Base-by-base conservation (phyloP, 2,797 vertebrate species). In the Clarias platycephalus region DNA sequence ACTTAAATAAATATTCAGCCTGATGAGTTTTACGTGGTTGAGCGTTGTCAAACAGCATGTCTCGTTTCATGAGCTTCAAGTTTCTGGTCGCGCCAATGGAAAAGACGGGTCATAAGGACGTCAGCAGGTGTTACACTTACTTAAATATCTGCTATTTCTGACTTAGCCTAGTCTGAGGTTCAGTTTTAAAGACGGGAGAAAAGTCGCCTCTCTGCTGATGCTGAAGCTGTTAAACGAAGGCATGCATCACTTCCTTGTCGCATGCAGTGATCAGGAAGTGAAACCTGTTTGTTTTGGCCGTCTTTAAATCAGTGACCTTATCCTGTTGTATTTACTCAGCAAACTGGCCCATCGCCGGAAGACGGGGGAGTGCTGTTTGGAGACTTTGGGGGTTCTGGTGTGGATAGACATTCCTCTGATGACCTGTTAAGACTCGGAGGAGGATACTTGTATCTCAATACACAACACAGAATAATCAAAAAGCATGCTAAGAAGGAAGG, bases 231-330 rank as follows among this genome's bases (percentile, higher is more conserved):
- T 74, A 37, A 74, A 74, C 68, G 22, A 31, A 83, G 75, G 62
- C 53, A 80, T 86, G 76, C 55, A 53, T 80, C 81, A 72, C 4
- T 91, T 71, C 88, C 88, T 81, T 91, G 78, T 85, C 62, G 79
- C 85, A 79, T 87, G 26, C 87, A 67, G 90, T 7, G 90, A 93
- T 92, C 91, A 90, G 78, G 20, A 89, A 63, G 87, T 81, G 83
- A 85, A 90, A 90, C 87, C 87, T 94, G 93, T 93, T 95, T 94
- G 88, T 91, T 85, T 94, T 95, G 94, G 93, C 94, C 86, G 78
- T 84, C 83, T 92, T 94, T 93, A 87, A 93, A 92, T 94, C 90
- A 71, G 87, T 88, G 86, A 81, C 88, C 83, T 40, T 82, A 84
- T 84, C 89, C 83, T 87, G 89, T 44, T 89, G 88, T 93, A 91